phyloP scores from a whole-genome alignment of 2,113 vertebrate species.

The Pseudolaguvia tuberculata region DNA sequence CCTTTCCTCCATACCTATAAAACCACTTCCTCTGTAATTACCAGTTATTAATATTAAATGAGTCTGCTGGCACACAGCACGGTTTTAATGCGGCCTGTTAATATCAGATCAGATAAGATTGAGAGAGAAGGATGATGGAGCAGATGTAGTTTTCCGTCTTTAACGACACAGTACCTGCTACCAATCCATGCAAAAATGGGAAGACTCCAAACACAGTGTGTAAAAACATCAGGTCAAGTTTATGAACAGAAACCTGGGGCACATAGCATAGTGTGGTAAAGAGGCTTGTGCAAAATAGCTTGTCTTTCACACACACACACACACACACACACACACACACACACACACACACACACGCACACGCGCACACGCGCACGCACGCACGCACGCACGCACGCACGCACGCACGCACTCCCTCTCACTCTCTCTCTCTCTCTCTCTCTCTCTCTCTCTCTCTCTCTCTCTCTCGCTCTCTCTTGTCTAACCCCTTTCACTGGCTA shows the following conservation, averaged over 20 bases:
- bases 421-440: not conserved
- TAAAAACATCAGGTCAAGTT: not conserved
- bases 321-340: constrained; percentile 12
- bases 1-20: constrained; percentile 50
- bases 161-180: not conserved
- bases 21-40: constrained; percentile 67
- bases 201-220: too few species aligned
- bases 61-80: constrained; percentile 70
- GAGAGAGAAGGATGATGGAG: constrained; percentile 63
- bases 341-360: constrained; percentile 21
- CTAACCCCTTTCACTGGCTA: constrained; percentile 66
- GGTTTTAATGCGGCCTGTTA: constrained; percentile 75
- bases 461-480: constrained; percentile 6
- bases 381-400: too few species aligned
- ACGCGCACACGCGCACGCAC: too few species aligned
- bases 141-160: constrained; percentile 57
- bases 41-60: constrained; percentile 78
- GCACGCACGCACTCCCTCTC: not conserved
- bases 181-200: not conserved
- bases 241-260: constrained; percentile 24
- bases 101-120: constrained; percentile 70
- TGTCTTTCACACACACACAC: not conserved
- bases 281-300: not conserved
- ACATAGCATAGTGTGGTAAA: not conserved
- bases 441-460: not conserved